These are phyloP conservation scores for Drosophila subquinaria DNA, from an alignment of 2,888 invertebrate genomes.

Conservation along the genomic window DNA sequence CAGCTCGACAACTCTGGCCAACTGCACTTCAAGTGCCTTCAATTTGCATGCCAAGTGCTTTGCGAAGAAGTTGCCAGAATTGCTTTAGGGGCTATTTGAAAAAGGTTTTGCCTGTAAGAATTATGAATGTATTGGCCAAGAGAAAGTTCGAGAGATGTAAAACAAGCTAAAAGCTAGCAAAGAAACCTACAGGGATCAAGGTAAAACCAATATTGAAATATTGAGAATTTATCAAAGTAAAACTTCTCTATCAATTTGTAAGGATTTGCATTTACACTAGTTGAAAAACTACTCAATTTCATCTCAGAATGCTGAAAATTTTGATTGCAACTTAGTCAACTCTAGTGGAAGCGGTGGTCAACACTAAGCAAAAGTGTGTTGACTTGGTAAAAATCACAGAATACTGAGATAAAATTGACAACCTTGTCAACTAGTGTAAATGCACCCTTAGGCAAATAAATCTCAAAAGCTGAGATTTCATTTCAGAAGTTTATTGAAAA, in stretches of 20 bases:
- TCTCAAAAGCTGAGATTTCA: too few relatives aligned
- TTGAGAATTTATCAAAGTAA: neutral
- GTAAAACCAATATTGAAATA: neutral
- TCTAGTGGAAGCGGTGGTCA: too few relatives aligned
- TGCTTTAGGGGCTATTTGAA: constrained; percentile 35
- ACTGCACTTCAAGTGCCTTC: constrained; percentile 30
- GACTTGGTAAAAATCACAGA: too few relatives aligned
- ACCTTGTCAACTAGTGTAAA: too few relatives aligned
- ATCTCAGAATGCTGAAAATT: too few relatives aligned
- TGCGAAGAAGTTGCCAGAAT: constrained; percentile 41
- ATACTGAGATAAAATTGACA: too few relatives aligned
- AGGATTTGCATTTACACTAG: too few relatives aligned
- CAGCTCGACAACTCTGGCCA: constrained; percentile 21
- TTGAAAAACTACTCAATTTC: too few relatives aligned
- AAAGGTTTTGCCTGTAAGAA: constrained; percentile 15
- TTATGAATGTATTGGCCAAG: constrained; percentile 39
- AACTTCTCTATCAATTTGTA: neutral
- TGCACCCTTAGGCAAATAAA: too few relatives aligned
- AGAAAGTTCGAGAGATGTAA: constrained; percentile 8
- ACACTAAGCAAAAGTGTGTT: too few relatives aligned
- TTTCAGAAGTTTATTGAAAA: neutral
- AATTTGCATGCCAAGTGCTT: constrained; percentile 56
- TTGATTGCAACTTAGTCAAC: too few relatives aligned
- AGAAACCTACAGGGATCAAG: neutral
- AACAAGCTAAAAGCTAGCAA: neutral